A percentile compares a stretch with the other conserved stretches of the same genome.
These are phyloP conservation scores for Sebastes cheni DNA, from an alignment of 2,797 vertebrate species.

Conservation along the genomic window DNA sequence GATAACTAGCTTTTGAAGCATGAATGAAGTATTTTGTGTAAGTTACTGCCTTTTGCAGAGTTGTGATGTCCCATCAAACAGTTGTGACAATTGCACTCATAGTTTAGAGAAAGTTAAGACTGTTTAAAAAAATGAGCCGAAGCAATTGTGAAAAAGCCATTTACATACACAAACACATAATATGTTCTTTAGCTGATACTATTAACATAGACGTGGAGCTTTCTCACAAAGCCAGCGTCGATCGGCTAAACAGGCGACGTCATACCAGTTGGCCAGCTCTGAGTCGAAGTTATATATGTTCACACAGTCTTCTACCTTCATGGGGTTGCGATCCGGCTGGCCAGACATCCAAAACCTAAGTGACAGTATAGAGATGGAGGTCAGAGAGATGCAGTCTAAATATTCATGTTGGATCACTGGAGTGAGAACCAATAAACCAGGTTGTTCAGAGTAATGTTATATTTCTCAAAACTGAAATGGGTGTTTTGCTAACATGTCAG, in stretches of 20 bases:
- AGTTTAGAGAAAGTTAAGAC: no score
- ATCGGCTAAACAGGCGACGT: neutral
- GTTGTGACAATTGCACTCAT: no score
- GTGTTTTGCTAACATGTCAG: no score
- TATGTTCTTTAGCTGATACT: neutral
- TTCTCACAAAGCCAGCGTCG: conserved; percentile 35
- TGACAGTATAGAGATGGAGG: neutral
- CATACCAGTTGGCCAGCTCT: conserved; percentile 11
- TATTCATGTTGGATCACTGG: neutral
- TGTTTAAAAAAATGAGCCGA: no score
- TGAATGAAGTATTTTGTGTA: no score
- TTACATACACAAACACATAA: neutral
- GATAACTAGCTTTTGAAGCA: no score
- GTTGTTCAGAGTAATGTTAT: no score
- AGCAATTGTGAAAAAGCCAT: fast-evolving
- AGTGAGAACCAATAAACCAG: no score
- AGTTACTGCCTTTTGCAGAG: no score
- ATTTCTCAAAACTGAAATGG: no score
- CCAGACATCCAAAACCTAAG: conserved; percentile 27
- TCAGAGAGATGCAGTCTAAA: neutral
- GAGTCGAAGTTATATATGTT: neutral
- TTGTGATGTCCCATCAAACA: no score
- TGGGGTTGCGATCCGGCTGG: neutral
- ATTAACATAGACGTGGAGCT: fast-evolving
- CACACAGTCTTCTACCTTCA: conserved; percentile 33